Evolutionary conservation across 2,797 vertebrate genomes (phyloP), one percentile per base, ranked within the genome.

Genomic region (Apodemus agrarius): DNA sequence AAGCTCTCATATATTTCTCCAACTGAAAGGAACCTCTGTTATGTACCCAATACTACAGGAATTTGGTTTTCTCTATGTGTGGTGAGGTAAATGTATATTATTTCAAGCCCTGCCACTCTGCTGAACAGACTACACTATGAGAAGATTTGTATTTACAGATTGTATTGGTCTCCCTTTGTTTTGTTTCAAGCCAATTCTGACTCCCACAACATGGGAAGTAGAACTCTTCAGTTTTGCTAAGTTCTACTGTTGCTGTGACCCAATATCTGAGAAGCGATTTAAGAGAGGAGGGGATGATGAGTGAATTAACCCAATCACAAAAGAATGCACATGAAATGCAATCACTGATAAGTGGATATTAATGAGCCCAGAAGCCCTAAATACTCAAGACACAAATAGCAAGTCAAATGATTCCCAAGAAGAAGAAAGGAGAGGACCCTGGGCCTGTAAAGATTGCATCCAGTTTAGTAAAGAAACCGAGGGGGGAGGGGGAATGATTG

Each of bases 51-150:
- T 76, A 78, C 31, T 78, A 93, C 26, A 12, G 49, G 90, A 92
- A 12, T 13, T 54, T 97, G 85, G 12, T 93, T 89, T 86, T 88
- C 16, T 97, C 94, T 26, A 1, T 46, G 4, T 57, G 46, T 63
- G 96, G 92, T 91, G 80, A 9, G 72, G 43, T 80, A 91, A 91
- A 82, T 96, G 97, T 52, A 29, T 79, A 83, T 92, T 98, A 91
- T 49, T 61, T 91, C 63, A 19, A 79, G 43, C 54, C 63, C 88
- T 21, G 76, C 69, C 65, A 76, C 46, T 84, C 65, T 95, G 14
- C 88, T 76, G 87, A 96, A 89, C 89, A 95, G 97, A 65, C 61
- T 86, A 76, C 92, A 87, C 95, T 78, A 63, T 82, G 57, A 76
- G 74, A 21, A 81, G 6, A 17, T 21, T 14, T 63, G 1, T 34